phyloP scores from a whole-genome alignment of 1,140 invertebrate species.

The Araneus ventricosus region DNA sequence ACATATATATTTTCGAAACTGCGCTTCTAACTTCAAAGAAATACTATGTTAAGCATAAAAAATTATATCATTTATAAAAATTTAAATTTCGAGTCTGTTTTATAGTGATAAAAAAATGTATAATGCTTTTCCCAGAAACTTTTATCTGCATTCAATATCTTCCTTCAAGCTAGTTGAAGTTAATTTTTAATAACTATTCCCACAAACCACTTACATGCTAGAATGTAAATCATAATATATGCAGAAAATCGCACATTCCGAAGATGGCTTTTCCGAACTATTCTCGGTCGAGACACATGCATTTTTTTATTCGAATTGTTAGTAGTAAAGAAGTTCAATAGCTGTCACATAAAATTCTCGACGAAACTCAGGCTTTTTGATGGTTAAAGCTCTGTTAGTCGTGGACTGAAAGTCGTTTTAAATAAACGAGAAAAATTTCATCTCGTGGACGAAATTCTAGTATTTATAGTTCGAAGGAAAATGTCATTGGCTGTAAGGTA shows the following conservation, averaged over 20 bases:
- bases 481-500: background rate
- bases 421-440: slow-evolving; percentile 18
- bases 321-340: background rate
- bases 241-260: background rate
- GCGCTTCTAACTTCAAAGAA: no score
- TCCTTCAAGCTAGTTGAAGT: no score
- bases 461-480: background rate
- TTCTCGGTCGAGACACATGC: background rate
- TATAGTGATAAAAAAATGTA: no score
- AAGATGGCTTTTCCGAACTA: background rate
- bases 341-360: background rate
- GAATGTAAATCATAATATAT: slow-evolving; percentile 14
- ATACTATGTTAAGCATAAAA: no score
- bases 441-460: background rate
- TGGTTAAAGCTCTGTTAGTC: background rate
- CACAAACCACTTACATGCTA: background rate
- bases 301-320: slow-evolving; percentile 4
- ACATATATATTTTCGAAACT: no score
- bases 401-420: background rate
- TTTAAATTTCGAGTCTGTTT: no score
- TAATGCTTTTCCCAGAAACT: no score
- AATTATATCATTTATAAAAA: no score
- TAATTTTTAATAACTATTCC: background rate
- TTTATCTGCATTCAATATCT: no score
- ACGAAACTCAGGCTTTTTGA: background rate